Conservation (phyloP, 1,140 invertebrate species). For the Diorhabda carinulata region DNA sequence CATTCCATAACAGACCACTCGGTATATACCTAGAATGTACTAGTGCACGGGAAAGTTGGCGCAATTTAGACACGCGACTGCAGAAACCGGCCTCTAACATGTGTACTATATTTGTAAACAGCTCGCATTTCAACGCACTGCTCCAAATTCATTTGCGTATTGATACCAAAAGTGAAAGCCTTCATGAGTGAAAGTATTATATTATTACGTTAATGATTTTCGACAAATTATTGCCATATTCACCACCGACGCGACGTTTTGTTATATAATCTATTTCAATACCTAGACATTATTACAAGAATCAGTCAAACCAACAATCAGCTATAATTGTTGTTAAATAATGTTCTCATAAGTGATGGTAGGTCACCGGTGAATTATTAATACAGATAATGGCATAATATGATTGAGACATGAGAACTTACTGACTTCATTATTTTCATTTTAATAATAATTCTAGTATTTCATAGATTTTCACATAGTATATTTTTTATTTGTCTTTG, state of each 20-base stretch:
- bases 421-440: background rate
- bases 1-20: background rate
- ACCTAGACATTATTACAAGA: background rate
- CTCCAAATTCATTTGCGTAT: background rate
- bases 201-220: background rate
- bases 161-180: conserved; percentile 1
- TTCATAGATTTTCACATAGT: too few relatives aligned
- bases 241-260: background rate
- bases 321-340: conserved; percentile 1
- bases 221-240: conserved; percentile 1
- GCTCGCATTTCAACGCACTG: background rate
- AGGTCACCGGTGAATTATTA: background rate
- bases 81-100: background rate
- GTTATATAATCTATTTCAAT: conserved; percentile 3
- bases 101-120: background rate
- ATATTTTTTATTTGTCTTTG: too few relatives aligned
- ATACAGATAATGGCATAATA: background rate
- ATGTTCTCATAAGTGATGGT: background rate
- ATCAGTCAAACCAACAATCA: background rate
- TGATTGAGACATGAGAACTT: background rate
- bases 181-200: background rate
- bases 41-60: background rate
- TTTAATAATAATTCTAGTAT: too few relatives aligned
- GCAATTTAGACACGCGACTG: background rate
- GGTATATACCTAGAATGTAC: background rate